Conservation (phyloP, 2,888 invertebrate species). For the Polia nebulosa region DNA sequence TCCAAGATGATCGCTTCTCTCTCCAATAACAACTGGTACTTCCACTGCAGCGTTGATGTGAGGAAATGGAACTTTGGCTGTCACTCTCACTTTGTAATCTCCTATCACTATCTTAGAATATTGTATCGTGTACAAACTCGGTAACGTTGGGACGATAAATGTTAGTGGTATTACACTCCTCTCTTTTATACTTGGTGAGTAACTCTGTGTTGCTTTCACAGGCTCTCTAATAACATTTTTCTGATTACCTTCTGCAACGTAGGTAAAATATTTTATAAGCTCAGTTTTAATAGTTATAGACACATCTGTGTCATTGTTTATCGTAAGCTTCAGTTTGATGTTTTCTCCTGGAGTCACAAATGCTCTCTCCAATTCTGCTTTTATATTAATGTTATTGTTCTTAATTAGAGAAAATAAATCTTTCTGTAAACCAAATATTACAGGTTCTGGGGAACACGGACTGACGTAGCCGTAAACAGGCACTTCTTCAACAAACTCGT, state of each 20-base stretch:
- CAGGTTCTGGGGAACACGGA: constrained; percentile 40
- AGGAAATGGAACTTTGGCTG: constrained; percentile 65
- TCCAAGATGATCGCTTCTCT: constrained; percentile 27
- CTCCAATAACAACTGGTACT: constrained; percentile 69
- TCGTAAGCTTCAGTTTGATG: constrained; percentile 23
- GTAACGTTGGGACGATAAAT: constrained; percentile 48
- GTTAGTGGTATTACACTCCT: constrained; percentile 47
- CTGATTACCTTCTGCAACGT: neutral
- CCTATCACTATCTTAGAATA: constrained; percentile 63
- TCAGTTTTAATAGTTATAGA: constrained; percentile 47
- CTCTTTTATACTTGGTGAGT: constrained; percentile 47
- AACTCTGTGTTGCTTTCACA: constrained; percentile 28
- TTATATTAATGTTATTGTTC: constrained; percentile 24
- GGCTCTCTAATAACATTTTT: neutral
- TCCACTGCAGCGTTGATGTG: constrained; percentile 60
- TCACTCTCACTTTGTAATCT: constrained; percentile 66
- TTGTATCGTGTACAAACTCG: constrained; percentile 65
- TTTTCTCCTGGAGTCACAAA: constrained; percentile 56
- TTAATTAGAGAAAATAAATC: neutral
- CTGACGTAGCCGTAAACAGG: constrained; percentile 40
- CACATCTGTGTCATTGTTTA: constrained; percentile 37
- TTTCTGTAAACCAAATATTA: constrained; percentile 41
- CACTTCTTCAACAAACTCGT: constrained; percentile 35
- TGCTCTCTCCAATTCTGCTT: constrained; percentile 44
- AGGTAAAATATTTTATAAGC: constrained; percentile 39